These are phyloP conservation scores for Bucco capensis DNA, from an alignment of 2,113 vertebrate genomes.

Conservation along the genomic window DNA sequence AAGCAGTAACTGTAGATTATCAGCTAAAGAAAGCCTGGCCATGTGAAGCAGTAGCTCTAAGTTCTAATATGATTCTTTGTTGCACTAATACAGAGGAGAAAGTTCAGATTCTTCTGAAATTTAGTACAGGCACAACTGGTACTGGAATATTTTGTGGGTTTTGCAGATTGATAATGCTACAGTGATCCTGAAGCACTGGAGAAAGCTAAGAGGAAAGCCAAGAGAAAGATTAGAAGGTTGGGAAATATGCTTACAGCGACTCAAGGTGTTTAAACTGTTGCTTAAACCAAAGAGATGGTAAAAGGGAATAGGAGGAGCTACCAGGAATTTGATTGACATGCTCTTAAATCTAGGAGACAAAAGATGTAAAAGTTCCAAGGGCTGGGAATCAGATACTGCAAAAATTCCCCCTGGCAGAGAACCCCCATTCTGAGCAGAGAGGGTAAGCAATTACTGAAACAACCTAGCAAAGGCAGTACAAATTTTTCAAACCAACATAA, in stretches of 20 bases:
- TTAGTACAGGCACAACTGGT: background rate
- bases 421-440: background rate
- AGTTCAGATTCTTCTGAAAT: background rate
- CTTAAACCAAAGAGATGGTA: background rate
- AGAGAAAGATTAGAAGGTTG: background rate
- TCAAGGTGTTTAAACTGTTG: conserved; percentile 26
- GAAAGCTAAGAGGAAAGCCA: background rate
- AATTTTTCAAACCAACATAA: background rate
- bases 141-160: background rate
- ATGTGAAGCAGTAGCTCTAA: background rate
- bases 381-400: background rate
- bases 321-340: background rate
- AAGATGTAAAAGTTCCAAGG: background rate
- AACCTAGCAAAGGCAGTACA: background rate
- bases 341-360: background rate
- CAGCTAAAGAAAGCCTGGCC: background rate
- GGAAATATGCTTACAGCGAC: background rate
- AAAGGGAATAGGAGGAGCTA: background rate
- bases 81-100: background rate
- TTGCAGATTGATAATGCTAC: background rate
- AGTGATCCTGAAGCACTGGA: background rate
- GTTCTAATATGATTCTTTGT: background rate
- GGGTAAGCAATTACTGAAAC: background rate
- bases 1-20: background rate
- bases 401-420: background rate